Evolutionary conservation across 2,797 vertebrate species (phyloP), one percentile per base, ranked within the genome.

Genomic region (Sylvilagus floridanus): DNA sequence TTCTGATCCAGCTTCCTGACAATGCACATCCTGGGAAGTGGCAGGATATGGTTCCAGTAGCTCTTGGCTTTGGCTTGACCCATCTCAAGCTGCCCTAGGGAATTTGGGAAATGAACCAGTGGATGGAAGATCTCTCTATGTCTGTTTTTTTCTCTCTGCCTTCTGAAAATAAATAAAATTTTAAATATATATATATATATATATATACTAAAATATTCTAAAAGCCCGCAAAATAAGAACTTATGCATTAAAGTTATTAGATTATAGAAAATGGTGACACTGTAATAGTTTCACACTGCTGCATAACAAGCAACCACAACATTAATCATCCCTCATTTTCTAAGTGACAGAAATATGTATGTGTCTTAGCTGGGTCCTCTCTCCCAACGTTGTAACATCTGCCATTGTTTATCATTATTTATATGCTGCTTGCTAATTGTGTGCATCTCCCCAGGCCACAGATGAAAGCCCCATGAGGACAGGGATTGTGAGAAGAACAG

Each of bases 201-300:
- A 37, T 6, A 37, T 6, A 68, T 62, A 79, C 81, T 10, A 68
- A 13, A 28, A 93, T 87, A 28, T 81, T 11, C 68, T 68, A 50
- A 83, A 84, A 32, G 9, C 9, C 52, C 17, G 21, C 42, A 42
- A 42, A 73, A 86, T 87, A 79, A 62, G 89, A 79, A 42, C 21
- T 71, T 57, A 63, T 35, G 52, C 32, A 4, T 7, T 57, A 76
- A 63, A 14, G 4, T n/a, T 37, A 73, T 57, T 69, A 83, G 88
- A 52, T 82, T 57, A 73, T 52, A 60, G 54, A 76, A 81, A 76
- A 71, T 17, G 10, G 11, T 72, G 50, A 62, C 5, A 24, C 2
- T 65, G 3, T 69, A 47, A 72, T 89, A 16, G n/a, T 73, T 96
- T 83, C 65, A 57, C 19, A 26, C 24, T 73, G 32, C 50, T 78